Percentiles rank a stretch among this genome's conserved stretches.
Evolutionary conservation across 2,113 vertebrate species (phyloP).

Genomic region (Rhegmatorhina hoffmannsi): DNA sequence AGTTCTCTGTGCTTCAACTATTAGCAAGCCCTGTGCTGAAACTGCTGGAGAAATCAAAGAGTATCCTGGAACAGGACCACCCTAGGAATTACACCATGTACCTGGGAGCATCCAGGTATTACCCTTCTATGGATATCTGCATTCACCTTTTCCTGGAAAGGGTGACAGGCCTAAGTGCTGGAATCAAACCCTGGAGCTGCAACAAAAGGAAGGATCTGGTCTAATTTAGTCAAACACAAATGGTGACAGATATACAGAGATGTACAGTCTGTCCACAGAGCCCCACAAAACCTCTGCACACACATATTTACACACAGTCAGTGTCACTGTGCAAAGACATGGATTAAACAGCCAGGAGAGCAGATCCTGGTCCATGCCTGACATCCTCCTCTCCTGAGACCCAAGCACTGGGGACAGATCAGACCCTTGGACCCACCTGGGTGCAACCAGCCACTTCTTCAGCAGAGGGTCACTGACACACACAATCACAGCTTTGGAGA

Average conservation of each 20-base stretch:
- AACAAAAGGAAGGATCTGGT: not conserved
- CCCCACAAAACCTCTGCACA: not conserved
- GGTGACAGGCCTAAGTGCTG: fast-evolving
- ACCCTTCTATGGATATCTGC: not conserved
- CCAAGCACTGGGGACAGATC: not conserved
- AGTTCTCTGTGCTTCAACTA: not conserved
- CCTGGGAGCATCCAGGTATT: not conserved
- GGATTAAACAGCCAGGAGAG: not conserved
- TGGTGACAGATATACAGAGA: not conserved
- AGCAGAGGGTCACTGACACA: not conserved
- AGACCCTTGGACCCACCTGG: fast-evolving
- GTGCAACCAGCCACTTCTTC: fast-evolving
- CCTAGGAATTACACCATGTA: not conserved
- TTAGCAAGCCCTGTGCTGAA: not conserved
- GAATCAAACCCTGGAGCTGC: not conserved
- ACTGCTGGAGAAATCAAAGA: not conserved
- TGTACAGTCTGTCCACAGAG: fast-evolving
- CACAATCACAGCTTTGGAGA: fast-evolving
- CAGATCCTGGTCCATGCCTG: not conserved
- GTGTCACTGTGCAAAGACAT: fast-evolving
- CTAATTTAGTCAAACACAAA: not conserved
- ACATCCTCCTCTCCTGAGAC: fast-evolving
- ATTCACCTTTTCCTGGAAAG: not conserved
- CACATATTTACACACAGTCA: fast-evolving
- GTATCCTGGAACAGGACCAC: not conserved